A percentile compares a stretch with the other conserved stretches of the same genome.
These are phyloP conservation scores for Tragopan temminckii DNA, from an alignment of 2,797 vertebrate species.

Conservation along the genomic window DNA sequence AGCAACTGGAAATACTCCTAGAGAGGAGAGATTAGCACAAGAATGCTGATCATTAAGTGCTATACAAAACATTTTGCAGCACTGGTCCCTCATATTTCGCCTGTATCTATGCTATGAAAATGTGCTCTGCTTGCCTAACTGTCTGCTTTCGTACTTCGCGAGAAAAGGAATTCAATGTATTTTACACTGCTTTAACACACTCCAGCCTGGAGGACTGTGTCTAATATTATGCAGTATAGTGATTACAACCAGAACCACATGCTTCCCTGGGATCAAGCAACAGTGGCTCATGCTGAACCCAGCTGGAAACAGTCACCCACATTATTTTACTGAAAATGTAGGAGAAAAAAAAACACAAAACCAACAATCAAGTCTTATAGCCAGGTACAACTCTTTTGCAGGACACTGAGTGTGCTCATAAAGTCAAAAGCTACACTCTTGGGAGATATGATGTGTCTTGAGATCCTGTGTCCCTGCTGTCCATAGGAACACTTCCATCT, in stretches of 20 bases:
- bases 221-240: neutral
- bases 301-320: neutral
- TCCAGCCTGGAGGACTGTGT: neutral
- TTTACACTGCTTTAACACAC: neutral
- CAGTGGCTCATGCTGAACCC: neutral
- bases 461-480: neutral
- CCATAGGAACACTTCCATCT: neutral
- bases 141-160: neutral
- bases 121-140: neutral
- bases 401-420: neutral
- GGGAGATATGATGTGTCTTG: neutral
- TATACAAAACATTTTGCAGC: neutral
- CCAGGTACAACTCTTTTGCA: too few relatives aligned
- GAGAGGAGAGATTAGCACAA: constrained; percentile 22
- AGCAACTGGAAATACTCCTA: constrained; percentile 22
- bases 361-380: neutral
- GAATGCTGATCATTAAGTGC: neutral
- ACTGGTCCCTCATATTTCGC: neutral
- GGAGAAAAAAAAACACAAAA: neutral
- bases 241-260: neutral
- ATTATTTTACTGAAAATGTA: neutral
- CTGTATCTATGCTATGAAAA: neutral
- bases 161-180: neutral
- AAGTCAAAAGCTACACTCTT: neutral
- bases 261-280: neutral